phyloP scores from a whole-genome alignment of 2,888 invertebrate genomes.

The Hanleya hanleyi region DNA sequence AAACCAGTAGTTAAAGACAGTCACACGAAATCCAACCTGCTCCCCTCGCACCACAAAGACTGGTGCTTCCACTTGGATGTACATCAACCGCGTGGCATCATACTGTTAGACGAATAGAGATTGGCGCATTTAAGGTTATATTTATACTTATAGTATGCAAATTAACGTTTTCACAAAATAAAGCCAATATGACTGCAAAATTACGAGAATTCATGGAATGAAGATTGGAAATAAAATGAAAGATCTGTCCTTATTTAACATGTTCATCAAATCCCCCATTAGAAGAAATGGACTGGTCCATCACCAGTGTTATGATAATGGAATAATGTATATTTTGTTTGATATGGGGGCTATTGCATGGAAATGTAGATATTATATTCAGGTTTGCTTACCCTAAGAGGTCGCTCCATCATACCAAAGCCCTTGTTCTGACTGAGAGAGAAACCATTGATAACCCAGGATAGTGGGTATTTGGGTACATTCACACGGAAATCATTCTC shows the following conservation, averaged over 20 bases:
- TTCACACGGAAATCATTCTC: constrained; percentile 68
- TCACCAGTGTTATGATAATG: too few species aligned
- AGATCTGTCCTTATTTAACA: too few species aligned
- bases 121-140: too few species aligned
- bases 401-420: constrained; percentile 87
- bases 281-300: too few species aligned
- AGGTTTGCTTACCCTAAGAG: constrained; percentile 81
- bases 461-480: constrained; percentile 69
- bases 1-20: constrained; percentile 95
- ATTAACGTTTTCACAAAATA: too few species aligned
- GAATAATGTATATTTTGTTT: too few species aligned
- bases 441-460: constrained; percentile 94
- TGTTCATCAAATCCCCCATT: too few species aligned
- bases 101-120: too few species aligned
- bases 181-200: too few species aligned
- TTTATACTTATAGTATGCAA: too few species aligned
- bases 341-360: not conserved
- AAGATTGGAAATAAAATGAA: too few species aligned
- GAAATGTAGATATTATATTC: not conserved
- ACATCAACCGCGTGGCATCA: constrained; percentile 92
- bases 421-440: constrained; percentile 90
- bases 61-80: constrained; percentile 95
- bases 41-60: constrained; percentile 88
- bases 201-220: too few species aligned
- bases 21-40: constrained; percentile 92